Percentiles rank a stretch among this genome's conserved stretches.
These are phyloP conservation scores for Eledone cirrhosa DNA, from an alignment of 2,888 invertebrate genomes.

Conservation along the genomic window DNA sequence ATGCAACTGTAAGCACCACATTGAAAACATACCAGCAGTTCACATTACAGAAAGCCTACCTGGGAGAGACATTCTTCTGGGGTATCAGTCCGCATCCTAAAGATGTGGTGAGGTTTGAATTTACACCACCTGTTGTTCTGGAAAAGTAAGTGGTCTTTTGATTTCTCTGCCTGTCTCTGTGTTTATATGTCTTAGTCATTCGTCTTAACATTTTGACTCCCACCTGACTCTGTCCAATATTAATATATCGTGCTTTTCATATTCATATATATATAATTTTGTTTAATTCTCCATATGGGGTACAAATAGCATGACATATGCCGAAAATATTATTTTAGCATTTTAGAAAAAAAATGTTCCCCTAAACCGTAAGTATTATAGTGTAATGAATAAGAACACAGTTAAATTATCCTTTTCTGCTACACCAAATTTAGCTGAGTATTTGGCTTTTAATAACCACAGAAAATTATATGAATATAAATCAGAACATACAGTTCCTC, in stretches of 20 bases:
- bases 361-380: no score
- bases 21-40: slow-evolving; percentile 84
- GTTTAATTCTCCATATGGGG: not conserved
- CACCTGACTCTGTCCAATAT: not conserved
- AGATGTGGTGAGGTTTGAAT: slow-evolving; percentile 82
- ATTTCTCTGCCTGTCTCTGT: not conserved
- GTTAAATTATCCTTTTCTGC: no score
- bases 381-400: no score
- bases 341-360: no score
- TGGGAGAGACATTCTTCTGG: slow-evolving; percentile 91
- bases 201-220: not conserved
- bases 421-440: no score
- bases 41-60: slow-evolving; percentile 82
- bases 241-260: not conserved
- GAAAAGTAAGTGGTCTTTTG: slow-evolving; percentile 72
- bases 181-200: not conserved
- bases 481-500: no score
- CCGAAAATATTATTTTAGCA: no score
- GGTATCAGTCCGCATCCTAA: slow-evolving; percentile 84
- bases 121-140: slow-evolving; percentile 76
- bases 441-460: no score
- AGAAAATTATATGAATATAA: no score
- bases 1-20: slow-evolving; percentile 73
- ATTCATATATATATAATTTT: not conserved
- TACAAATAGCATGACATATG: no score